Conservation (phyloP, 2,888 invertebrate genomes). For the Chymomyza amoena region DNA sequence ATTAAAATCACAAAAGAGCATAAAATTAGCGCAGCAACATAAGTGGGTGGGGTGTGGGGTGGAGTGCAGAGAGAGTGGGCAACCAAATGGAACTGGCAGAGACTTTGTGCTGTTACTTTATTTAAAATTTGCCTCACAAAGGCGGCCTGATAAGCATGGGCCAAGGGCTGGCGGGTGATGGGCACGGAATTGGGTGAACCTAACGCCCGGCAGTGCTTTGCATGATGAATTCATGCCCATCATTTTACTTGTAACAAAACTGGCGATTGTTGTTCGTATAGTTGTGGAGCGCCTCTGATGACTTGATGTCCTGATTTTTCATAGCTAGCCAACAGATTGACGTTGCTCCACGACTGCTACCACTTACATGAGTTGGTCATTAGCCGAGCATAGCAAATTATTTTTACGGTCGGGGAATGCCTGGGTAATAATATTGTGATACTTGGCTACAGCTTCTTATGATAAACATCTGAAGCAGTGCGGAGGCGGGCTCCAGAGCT, state of each 20-base stretch:
- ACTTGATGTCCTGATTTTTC: slow-evolving; percentile 61
- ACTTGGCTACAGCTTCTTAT: slow-evolving; percentile 61
- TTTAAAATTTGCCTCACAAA: slow-evolving; percentile 57
- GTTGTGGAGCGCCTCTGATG: slow-evolving; percentile 5
- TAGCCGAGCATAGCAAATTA: slow-evolving; percentile 65
- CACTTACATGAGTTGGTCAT: slow-evolving; percentile 70
- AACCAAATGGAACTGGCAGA: slow-evolving; percentile 16
- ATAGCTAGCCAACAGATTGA: slow-evolving; percentile 22
- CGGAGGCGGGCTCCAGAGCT: background rate
- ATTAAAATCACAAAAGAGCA: slow-evolving; percentile 72
- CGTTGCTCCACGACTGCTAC: slow-evolving; percentile 5
- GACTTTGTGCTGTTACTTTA: slow-evolving; percentile 58
- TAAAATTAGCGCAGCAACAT: slow-evolving; percentile 64
- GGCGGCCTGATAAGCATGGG: background rate
- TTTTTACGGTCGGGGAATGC: slow-evolving; percentile 31
- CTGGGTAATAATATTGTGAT: slow-evolving; percentile 37
- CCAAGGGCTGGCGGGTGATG: background rate
- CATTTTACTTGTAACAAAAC: slow-evolving; percentile 66
- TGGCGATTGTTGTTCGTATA: slow-evolving; percentile 57
- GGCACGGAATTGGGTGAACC: background rate
- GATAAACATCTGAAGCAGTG: slow-evolving; percentile 58
- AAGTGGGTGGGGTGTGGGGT: background rate
- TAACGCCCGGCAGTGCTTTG: slow-evolving; percentile 17
- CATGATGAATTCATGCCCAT: slow-evolving; percentile 70
- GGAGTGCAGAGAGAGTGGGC: background rate